A percentile compares a stretch with the other conserved stretches of the same genome.
These are phyloP conservation scores for Drosophila recens DNA, from an alignment of 2,888 invertebrate species.

Conservation along the genomic window DNA sequence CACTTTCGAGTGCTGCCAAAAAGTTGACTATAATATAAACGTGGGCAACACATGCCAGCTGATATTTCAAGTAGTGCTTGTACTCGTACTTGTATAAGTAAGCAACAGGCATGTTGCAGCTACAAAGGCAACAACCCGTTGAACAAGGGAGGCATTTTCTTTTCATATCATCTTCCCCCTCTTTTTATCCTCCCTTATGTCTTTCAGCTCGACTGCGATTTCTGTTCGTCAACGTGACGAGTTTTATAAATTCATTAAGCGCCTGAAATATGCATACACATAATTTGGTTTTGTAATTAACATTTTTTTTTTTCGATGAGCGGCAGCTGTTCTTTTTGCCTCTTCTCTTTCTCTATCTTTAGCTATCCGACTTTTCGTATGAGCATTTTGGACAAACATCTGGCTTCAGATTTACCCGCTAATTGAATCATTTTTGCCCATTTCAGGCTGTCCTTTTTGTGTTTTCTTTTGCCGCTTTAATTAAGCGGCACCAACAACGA, in stretches of 20 bases:
- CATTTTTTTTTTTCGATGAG: slow-evolving; percentile 25
- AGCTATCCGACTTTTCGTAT: slow-evolving; percentile 27
- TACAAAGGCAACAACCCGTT: slow-evolving; percentile 1
- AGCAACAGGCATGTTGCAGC: slow-evolving; percentile 37
- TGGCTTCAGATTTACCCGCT: slow-evolving; percentile 25
- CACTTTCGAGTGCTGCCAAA: not conserved
- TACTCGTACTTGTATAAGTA: not conserved
- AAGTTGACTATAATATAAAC: slow-evolving; percentile 9
- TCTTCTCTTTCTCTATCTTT: not conserved
- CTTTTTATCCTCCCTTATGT: not conserved
- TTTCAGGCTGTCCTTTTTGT: slow-evolving; percentile 24
- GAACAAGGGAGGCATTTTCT: not conserved
- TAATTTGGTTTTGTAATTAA: slow-evolving; percentile 58
- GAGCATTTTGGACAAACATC: slow-evolving; percentile 22
- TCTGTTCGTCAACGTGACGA: slow-evolving; percentile 19
- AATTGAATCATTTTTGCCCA: slow-evolving; percentile 52
- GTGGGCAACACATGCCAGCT: slow-evolving; percentile 15
- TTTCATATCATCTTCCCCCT: not conserved
- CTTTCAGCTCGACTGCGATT: not conserved
- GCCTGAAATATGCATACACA: slow-evolving; percentile 67
- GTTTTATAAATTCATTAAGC: slow-evolving; percentile 58
- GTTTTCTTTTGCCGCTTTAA: no score
- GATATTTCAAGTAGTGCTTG: not conserved
- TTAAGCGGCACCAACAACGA: no score
- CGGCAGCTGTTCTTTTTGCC: not conserved